These are phyloP conservation scores for Drosophila prosaltans DNA, from an alignment of 1,140 invertebrate genomes.

Conservation along the genomic window DNA sequence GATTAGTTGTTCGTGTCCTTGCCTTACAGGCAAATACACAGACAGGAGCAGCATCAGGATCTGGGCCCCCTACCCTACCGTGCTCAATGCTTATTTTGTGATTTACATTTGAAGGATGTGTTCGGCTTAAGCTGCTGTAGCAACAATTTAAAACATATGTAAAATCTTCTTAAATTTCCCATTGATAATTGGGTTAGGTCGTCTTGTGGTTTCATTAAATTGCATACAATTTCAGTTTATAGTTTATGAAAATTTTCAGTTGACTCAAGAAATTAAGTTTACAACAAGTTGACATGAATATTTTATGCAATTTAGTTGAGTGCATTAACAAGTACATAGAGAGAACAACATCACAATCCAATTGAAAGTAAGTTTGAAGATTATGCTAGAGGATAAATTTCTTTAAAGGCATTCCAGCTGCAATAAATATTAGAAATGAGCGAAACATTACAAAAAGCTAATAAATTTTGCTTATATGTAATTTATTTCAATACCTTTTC, in stretches of 20 bases:
- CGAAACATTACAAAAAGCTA: too few species aligned
- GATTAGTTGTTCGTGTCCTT: conserved; percentile 58
- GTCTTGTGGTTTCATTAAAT: conserved; percentile 6
- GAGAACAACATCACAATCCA: too few species aligned
- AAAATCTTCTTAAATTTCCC: conserved; percentile 9
- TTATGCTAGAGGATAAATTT: too few species aligned
- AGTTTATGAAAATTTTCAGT: neutral
- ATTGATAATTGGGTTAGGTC: neutral
- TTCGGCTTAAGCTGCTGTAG: conserved; percentile 28
- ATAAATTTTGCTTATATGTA: too few species aligned
- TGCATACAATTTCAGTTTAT: neutral
- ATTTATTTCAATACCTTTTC: too few species aligned
- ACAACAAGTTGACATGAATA: neutral
- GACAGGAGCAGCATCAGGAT: conserved; percentile 5
- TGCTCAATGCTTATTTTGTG: neutral
- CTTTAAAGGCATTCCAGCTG: too few species aligned
- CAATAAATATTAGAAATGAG: too few species aligned
- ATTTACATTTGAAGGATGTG: conserved; percentile 56
- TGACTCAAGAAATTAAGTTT: neutral
- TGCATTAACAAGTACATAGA: too few species aligned
- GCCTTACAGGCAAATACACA: conserved; percentile 42
- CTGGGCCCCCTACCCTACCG: conserved; percentile 1
- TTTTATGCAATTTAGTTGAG: too few species aligned
- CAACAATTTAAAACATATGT: conserved; percentile 36
- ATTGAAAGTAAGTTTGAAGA: too few species aligned